These are phyloP conservation scores for Cataglyphis rosenhaueri DNA, from an alignment of 2,888 invertebrate species.

Conservation along the genomic window DNA sequence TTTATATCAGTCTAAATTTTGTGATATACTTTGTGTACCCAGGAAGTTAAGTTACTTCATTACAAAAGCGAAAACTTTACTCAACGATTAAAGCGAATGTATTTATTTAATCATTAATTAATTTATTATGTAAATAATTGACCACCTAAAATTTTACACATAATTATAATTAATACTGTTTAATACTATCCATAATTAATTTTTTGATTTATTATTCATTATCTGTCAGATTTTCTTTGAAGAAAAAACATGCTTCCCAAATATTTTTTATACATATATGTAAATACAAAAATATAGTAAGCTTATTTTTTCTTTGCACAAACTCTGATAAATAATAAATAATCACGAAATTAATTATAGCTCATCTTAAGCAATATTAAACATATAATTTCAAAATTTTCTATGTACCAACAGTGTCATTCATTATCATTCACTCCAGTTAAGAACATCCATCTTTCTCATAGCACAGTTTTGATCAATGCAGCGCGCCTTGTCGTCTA, in stretches of 20 bases:
- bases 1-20: conserved; percentile 26
- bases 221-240: not conserved
- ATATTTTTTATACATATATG: not conserved
- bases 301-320: not conserved
- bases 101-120: conserved; percentile 26
- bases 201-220: conserved; percentile 1
- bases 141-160: not conserved
- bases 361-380: not conserved
- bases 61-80: conserved; percentile 23
- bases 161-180: not conserved
- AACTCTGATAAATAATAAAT: not conserved
- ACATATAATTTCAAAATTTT: too few relatives aligned
- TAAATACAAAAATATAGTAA: not conserved
- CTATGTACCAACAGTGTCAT: not conserved
- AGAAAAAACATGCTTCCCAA: not conserved
- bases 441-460: not conserved
- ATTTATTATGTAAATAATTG: not conserved
- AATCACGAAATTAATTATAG: not conserved
- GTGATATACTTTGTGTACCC: conserved; percentile 11
- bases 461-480: not conserved
- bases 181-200: conserved; percentile 14
- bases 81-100: not conserved
- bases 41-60: conserved; percentile 27
- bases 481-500: conserved; percentile 1
- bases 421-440: not conserved